Percentiles rank a stretch among this genome's conserved stretches.
These are phyloP conservation scores for Ceryle rudis DNA, from an alignment of 2,797 vertebrate genomes.

Conservation along the genomic window DNA sequence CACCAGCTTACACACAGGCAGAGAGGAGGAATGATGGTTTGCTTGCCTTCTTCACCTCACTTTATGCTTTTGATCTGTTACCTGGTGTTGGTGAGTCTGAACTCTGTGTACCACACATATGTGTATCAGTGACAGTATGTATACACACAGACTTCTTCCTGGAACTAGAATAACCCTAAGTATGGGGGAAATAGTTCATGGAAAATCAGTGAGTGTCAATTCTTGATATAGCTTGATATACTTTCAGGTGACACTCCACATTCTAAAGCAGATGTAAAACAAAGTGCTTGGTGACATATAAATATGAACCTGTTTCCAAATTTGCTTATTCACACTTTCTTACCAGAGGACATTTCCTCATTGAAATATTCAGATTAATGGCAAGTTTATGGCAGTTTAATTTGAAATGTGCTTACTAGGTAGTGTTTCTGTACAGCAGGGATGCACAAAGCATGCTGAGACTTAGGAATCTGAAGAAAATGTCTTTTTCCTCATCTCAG, in stretches of 20 bases:
- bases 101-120: not conserved
- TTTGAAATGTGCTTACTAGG: not conserved
- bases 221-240: not conserved
- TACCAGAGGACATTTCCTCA: not conserved
- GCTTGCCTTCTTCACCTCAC: not conserved
- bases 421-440: not conserved
- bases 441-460: not conserved
- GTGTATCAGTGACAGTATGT: not conserved
- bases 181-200: not conserved
- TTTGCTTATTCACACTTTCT: not conserved
- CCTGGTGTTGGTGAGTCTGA: not conserved
- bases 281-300: not conserved
- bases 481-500: not conserved
- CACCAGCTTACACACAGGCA: not conserved
- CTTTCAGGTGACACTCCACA: not conserved
- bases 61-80: not conserved
- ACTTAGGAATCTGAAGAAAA: not conserved
- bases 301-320: not conserved
- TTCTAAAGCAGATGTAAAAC: not conserved
- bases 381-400: not conserved
- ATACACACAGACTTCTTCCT: not conserved
- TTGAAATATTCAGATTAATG: not conserved
- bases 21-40: not conserved
- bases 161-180: not conserved
- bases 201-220: not conserved